phyloP scores from a whole-genome alignment of 2,113 vertebrate genomes.

The Puffinus mauretanicus region DNA sequence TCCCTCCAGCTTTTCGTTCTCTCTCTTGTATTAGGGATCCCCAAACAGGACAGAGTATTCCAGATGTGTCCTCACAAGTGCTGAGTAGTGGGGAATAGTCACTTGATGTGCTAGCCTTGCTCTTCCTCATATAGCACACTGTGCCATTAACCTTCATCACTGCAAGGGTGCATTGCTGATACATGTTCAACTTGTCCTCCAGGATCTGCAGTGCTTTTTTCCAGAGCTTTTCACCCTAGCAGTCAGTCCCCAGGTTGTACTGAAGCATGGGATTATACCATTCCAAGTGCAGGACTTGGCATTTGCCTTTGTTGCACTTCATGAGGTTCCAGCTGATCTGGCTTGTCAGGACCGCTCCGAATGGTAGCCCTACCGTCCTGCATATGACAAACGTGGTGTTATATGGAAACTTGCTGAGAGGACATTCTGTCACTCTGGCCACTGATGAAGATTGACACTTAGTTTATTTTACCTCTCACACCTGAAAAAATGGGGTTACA shows the following conservation, averaged over 20 bases:
- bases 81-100: not conserved
- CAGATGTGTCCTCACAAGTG: not conserved
- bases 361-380: accelerated
- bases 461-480: not conserved
- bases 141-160: not conserved
- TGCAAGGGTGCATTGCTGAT: not conserved
- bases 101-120: not conserved
- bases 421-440: not conserved
- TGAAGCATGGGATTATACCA: not conserved
- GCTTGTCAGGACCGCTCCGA: accelerated
- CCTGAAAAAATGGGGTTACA: not conserved
- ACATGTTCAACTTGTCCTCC: not conserved
- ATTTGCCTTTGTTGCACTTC: not conserved
- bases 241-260: not conserved
- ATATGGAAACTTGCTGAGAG: not conserved
- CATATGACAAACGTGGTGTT: not conserved
- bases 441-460: not conserved
- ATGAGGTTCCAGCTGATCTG: not conserved
- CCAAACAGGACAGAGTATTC: not conserved
- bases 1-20: not conserved
- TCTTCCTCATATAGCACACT: not conserved
- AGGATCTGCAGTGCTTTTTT: not conserved
- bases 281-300: not conserved
- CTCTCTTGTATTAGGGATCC: not conserved
- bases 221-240: not conserved